A percentile compares a stretch with the other conserved stretches of the same genome.
These are phyloP conservation scores for Tenebrio molitor DNA, from an alignment of 1,140 invertebrate genomes.

Conservation along the genomic window DNA sequence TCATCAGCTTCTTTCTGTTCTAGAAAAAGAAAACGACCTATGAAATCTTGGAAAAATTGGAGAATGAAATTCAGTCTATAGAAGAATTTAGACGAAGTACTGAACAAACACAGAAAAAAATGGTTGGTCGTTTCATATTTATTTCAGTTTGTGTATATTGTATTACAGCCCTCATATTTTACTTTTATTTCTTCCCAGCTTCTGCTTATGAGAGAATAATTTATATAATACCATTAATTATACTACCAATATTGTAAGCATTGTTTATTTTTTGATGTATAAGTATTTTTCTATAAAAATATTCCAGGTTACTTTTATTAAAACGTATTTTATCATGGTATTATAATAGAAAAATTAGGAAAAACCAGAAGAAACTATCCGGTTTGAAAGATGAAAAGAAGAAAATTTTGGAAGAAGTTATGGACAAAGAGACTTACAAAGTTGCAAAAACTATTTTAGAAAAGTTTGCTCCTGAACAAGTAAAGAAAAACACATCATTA, in stretches of 20 bases:
- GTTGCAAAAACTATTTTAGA: conserved; percentile 93
- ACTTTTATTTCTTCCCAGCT: conserved; percentile 82
- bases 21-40: conserved; percentile 87
- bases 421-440: conserved; percentile 98
- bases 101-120: conserved; percentile 82
- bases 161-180: conserved; percentile 80
- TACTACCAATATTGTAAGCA: conserved; percentile 85
- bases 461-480: conserved; percentile 83
- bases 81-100: conserved; percentile 85
- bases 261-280: conserved; percentile 33
- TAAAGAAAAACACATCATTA: conserved; percentile 63
- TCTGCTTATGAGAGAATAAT: conserved; percentile 77
- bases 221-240: conserved; percentile 79
- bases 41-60: conserved; percentile 82
- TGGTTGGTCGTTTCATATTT: conserved; percentile 84
- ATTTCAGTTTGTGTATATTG: conserved; percentile 87
- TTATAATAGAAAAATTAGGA: conserved; percentile 84
- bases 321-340: conserved; percentile 88
- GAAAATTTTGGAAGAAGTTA: conserved; percentile 93
- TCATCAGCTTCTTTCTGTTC: conserved; percentile 66
- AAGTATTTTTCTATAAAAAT: conserved; percentile 27
- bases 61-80: conserved; percentile 85
- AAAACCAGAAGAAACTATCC: conserved; percentile 82
- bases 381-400: conserved; percentile 85
- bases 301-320: conserved; percentile 81